Conservation (phyloP, 2,113 vertebrate genomes). For the Psammodynastes pulverulentus region DNA sequence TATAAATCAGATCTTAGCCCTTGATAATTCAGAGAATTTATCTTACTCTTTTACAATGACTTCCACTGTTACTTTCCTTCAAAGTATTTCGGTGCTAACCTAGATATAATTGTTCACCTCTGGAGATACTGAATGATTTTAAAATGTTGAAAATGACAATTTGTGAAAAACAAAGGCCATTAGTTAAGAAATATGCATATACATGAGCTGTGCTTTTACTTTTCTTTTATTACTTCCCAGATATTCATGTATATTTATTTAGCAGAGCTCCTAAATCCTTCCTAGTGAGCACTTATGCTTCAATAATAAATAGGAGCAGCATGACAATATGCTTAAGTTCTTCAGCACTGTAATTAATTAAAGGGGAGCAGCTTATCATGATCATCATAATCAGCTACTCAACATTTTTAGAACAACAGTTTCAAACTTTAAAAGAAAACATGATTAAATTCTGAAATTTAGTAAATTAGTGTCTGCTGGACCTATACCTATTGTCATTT, state of each 20-base stretch:
- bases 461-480: not conserved
- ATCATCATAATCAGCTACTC: not conserved
- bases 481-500: not conserved
- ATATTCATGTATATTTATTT: not conserved
- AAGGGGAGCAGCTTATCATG: not conserved
- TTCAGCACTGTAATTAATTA: not conserved
- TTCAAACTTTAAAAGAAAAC: not conserved
- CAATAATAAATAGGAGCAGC: not conserved
- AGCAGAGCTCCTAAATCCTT: not conserved
- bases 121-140: not conserved
- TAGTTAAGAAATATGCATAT: not conserved
- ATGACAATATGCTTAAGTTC: not conserved
- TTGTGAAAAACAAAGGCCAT: not conserved
- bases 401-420: not conserved
- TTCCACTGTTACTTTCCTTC: not conserved
- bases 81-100: not conserved
- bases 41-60: not conserved
- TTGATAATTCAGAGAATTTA: conserved; percentile 8
- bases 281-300: not conserved
- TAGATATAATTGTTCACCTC: not conserved
- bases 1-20: conserved; percentile 10
- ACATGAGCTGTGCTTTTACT: not conserved
- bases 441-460: not conserved
- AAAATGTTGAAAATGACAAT: not conserved
- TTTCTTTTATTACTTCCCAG: not conserved